A percentile compares a stretch with the other conserved stretches of the same genome.
Evolutionary conservation across 2,113 vertebrate species (phyloP).

Genomic region (Mystacornis crossleyi): DNA sequence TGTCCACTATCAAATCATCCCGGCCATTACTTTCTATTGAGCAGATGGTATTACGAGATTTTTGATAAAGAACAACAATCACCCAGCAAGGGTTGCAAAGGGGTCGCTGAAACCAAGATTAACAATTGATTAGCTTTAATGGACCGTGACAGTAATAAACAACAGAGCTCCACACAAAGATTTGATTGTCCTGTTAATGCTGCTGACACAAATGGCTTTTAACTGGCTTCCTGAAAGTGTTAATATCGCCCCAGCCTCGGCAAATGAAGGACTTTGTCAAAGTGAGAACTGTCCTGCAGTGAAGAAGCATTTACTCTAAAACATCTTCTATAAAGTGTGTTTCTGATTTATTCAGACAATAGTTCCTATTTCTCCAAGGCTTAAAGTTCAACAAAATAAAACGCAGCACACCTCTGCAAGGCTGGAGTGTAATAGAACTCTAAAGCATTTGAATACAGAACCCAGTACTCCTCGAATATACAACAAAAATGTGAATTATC

Average conservation of each 20-base stretch:
- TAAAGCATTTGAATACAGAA: background rate
- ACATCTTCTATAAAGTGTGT: background rate
- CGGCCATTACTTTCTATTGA: constrained; percentile 55
- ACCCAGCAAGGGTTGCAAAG: constrained; percentile 66
- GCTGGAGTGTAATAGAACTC: background rate
- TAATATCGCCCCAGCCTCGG: background rate
- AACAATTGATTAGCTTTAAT: constrained; percentile 87
- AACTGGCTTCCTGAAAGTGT: constrained; percentile 51
- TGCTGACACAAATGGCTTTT: constrained; percentile 64
- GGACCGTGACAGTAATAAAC: constrained; percentile 77
- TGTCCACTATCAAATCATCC: constrained; percentile 4
- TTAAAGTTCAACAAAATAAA: background rate
- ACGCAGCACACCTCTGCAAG: background rate
- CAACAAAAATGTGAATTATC: background rate
- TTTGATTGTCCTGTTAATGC: constrained; percentile 72
- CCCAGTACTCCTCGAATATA: background rate
- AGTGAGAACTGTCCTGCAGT: background rate
- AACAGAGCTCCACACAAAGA: constrained; percentile 63
- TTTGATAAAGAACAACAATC: constrained; percentile 78
- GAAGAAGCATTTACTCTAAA: constrained; percentile 4
- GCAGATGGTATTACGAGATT: constrained; percentile 69
- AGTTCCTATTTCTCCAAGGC: background rate
- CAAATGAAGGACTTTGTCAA: constrained; percentile 1
- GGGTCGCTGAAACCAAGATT: constrained; percentile 77
- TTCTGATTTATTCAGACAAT: constrained; percentile 6